These are phyloP conservation scores for Eulemur mongoz DNA, from an alignment of 2,797 vertebrate species.

Conservation along the genomic window DNA sequence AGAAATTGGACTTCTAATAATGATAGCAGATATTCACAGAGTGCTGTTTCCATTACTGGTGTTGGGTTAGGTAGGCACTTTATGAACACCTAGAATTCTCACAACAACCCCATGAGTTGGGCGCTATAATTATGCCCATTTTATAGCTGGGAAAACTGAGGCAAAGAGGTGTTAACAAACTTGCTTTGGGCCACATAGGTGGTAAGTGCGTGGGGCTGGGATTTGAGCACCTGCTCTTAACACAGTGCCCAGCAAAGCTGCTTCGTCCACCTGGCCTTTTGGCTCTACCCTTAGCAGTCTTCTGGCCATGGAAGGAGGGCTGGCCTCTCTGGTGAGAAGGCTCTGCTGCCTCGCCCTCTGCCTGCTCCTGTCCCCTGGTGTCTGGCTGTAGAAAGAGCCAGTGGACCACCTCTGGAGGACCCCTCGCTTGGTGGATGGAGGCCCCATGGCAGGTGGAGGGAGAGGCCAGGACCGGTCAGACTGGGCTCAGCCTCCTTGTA, in stretches of 20 bases:
- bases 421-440: not conserved
- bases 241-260: accelerated
- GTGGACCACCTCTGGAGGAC: not conserved
- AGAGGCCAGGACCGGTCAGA: too few relatives aligned
- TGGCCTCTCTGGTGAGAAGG: not conserved
- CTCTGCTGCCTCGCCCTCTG: too few relatives aligned
- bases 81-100: not conserved
- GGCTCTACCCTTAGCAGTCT: not conserved
- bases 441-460: accelerated
- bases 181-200: not conserved
- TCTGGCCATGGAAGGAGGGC: not conserved
- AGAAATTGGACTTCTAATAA: not conserved
- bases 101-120: too few relatives aligned
- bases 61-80: not conserved
- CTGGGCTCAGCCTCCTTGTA: not conserved
- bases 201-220: not conserved
- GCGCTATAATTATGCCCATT: not conserved
- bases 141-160: not conserved
- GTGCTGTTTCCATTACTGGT: not conserved
- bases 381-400: not conserved
- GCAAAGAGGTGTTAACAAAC: not conserved
- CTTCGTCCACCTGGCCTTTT: not conserved
- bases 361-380: not conserved
- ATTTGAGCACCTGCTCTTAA: not conserved
- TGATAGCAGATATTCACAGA: not conserved